Percentiles rank a stretch among this genome's conserved stretches.
phyloP scores from a whole-genome alignment of 2,113 vertebrate genomes.

The Toxotes jaculatrix region DNA sequence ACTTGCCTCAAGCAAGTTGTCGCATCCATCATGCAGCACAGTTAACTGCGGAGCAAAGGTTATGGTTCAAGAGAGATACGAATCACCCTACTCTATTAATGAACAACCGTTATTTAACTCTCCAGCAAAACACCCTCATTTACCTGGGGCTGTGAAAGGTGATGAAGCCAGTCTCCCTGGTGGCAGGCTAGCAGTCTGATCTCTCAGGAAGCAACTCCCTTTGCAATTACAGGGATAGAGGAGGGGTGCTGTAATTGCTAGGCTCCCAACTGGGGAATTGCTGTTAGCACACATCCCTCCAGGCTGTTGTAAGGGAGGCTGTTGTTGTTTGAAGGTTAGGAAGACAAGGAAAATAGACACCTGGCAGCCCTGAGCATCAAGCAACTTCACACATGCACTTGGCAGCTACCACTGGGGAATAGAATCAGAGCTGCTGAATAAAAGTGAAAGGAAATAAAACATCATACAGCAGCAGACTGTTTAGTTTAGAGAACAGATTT shows the following conservation, averaged over 20 bases:
- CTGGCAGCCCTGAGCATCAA: slow-evolving; percentile 69
- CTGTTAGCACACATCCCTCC: slow-evolving; percentile 75
- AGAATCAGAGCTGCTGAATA: slow-evolving; percentile 37
- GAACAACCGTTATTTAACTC: slow-evolving; percentile 74
- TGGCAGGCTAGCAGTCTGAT: slow-evolving; percentile 69
- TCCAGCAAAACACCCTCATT: slow-evolving; percentile 60
- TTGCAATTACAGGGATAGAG: slow-evolving; percentile 81
- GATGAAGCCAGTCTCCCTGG: slow-evolving; percentile 73
- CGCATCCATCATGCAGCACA: slow-evolving; percentile 31
- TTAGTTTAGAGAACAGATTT: slow-evolving; percentile 52
- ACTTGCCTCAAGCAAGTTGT: slow-evolving; percentile 9
- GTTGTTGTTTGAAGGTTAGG: slow-evolving; percentile 74
- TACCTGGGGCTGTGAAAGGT: slow-evolving; percentile 72
- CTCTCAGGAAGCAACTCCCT: slow-evolving; percentile 74
- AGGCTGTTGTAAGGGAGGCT: slow-evolving; percentile 70
- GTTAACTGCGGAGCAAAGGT: slow-evolving; percentile 31
- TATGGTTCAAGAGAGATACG: slow-evolving; percentile 46
- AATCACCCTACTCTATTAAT: slow-evolving; percentile 64
- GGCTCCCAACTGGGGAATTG: slow-evolving; percentile 77
- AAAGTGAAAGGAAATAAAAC: slow-evolving; percentile 54
- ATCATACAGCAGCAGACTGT: slow-evolving; percentile 22
- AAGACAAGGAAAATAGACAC: slow-evolving; percentile 76
- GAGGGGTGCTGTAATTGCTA: slow-evolving; percentile 80
- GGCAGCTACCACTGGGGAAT: slow-evolving; percentile 51
- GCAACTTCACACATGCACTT: slow-evolving; percentile 65